Evolutionary conservation across 2,888 invertebrate species (phyloP), one percentile per base, ranked within the genome.

Genomic region (Neoaliturus tenellus): DNA sequence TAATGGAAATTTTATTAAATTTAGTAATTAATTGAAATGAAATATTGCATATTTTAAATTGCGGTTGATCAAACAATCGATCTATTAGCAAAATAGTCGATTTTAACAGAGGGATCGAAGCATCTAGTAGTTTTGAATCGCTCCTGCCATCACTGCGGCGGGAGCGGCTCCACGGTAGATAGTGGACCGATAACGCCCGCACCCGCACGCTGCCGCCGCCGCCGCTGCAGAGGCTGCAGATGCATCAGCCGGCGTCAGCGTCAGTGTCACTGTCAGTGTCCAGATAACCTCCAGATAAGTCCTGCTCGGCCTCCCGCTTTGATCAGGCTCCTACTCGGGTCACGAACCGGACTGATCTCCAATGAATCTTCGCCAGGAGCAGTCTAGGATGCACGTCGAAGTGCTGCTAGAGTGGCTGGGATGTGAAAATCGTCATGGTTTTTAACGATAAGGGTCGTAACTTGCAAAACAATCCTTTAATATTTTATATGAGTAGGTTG

Each of bases 121-220:
- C 23, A 62, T 28, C n/a, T n/a, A 62, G 62, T 62, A 62, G 62
- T 28, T n/a, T n/a, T n/a, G n/a, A n/a, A n/a, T n/a, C n/a, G 62
- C 28, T 62, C 28, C 62, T n/a, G 8, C 62, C 62, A 62, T 62
- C 62, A 1, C 28, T 8, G 62, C 31, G 28, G 62, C 62, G 31
- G 51, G 20, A 10, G 51, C 20, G 51, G 23, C 51, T 51, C 51
- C 23, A 51, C 51, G 51, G 62, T 62, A 62, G 62, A 62, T 62
- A 14, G 62, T 62, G 31, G 62, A 51, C 23, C 23, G 51, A 62
- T 62, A 62, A 62, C 62, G 31, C 62, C 62, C 62, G 62, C 62
- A 17, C 62, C 55, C 4, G 62, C 62, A 12, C 31, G 8, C 14
- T 28, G 62, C 2, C 10, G 62, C 25, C n/a, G n/a, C n/a, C n/a